A percentile compares a stretch with the other conserved stretches of the same genome.
These are phyloP conservation scores for Neosilurus mollespiculum DNA, from an alignment of 2,797 vertebrate genomes.

Conservation along the genomic window DNA sequence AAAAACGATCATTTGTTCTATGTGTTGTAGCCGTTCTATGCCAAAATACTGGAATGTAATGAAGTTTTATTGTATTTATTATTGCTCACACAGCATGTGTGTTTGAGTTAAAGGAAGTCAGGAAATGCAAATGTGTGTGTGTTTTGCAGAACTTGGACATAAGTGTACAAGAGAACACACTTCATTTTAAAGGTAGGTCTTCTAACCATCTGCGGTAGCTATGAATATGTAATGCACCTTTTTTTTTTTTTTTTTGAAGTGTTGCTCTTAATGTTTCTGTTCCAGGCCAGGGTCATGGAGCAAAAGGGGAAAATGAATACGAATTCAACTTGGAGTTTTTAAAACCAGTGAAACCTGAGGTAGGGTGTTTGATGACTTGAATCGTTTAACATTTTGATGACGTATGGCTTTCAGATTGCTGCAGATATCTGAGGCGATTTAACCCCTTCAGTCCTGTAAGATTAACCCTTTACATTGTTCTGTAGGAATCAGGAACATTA, in stretches of 20 bases:
- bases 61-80: background rate
- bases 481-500: too few relatives aligned
- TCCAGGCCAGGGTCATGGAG: conserved; percentile 88
- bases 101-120: background rate
- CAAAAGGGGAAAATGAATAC: conserved; percentile 92
- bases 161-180: conserved; percentile 79
- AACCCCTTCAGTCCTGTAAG: too few relatives aligned
- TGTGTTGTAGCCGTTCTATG: too few relatives aligned
- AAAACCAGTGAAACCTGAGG: conserved; percentile 83
- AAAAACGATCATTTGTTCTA: background rate
- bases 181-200: conserved; percentile 84
- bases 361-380: conserved; percentile 58
- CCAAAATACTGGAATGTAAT: background rate
- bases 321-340: conserved; percentile 89
- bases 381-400: background rate
- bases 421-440: background rate
- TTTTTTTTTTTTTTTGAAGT: background rate
- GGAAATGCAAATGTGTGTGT: conserved; percentile 3
- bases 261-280: conserved; percentile 44
- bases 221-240: background rate
- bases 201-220: background rate
- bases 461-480: too few relatives aligned
- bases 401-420: background rate
- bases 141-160: conserved; percentile 82
- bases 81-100: background rate